Percentiles rank a stretch among this genome's conserved stretches.
phyloP scores from a whole-genome alignment of 2,113 vertebrate species.

The Trematomus loennbergii region DNA sequence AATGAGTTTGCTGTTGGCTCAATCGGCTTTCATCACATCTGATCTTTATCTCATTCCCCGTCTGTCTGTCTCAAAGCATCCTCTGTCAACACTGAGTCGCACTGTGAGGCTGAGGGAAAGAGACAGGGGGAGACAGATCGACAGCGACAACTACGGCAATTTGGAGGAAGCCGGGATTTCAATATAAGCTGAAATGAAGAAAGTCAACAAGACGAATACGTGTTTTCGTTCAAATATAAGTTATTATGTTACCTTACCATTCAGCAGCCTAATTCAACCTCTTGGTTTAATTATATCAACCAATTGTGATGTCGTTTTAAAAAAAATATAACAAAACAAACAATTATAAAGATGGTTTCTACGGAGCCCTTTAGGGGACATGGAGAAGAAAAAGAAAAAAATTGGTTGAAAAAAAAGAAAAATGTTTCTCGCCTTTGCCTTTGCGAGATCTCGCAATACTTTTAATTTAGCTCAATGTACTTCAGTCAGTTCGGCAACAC shows the following conservation, averaged over 20 bases:
- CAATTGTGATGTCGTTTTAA: no score
- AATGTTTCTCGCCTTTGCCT: no score
- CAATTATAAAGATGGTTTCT: not conserved
- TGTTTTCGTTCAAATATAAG: not conserved
- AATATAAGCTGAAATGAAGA: slow-evolving; percentile 15
- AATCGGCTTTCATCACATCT: slow-evolving; percentile 68
- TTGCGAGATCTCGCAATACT: no score
- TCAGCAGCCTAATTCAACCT: not conserved
- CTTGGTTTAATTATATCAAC: not conserved
- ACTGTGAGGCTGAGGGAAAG: slow-evolving; percentile 56
- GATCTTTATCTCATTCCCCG: slow-evolving; percentile 62
- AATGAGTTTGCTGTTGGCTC: slow-evolving; percentile 65
- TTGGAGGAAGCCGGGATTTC: slow-evolving; percentile 19
- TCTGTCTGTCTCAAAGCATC: slow-evolving; percentile 61
- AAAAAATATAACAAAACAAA: no score
- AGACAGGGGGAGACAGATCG: slow-evolving; percentile 51
- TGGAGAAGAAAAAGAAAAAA: no score
- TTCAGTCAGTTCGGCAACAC: no score
- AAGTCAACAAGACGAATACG: slow-evolving; percentile 11
- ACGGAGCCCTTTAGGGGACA: no score
- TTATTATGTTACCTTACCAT: not conserved
- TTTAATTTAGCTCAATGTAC: no score
- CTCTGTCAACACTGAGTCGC: slow-evolving; percentile 58
- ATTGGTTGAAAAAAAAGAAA: no score
- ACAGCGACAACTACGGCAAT: slow-evolving; percentile 42